Conservation (phyloP, 2,888 invertebrate species). For the Cyclophora albipunctata region DNA sequence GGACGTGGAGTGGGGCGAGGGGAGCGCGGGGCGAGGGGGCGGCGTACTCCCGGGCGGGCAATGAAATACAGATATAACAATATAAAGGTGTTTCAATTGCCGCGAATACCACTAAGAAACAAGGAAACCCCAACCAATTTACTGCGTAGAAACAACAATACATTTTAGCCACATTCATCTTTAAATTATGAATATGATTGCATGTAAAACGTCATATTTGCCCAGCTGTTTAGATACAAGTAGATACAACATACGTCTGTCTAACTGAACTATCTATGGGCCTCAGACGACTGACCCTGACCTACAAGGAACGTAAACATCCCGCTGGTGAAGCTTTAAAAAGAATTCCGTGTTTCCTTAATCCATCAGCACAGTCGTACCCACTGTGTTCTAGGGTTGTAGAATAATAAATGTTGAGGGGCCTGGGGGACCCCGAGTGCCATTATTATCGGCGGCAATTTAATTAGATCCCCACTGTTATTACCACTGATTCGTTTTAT, state of each 20-base stretch:
- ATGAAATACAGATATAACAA: constrained; percentile 72
- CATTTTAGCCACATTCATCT: too few species aligned
- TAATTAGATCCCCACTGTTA: constrained; percentile 72
- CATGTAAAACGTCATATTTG: too few species aligned
- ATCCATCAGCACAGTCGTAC: constrained; percentile 23
- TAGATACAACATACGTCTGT: too few species aligned
- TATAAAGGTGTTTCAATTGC: constrained; percentile 68
- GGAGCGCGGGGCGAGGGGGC: constrained; percentile 19
- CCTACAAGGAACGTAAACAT: constrained; percentile 17
- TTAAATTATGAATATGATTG: too few species aligned
- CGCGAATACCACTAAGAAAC: constrained; percentile 40
- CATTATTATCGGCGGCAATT: constrained; percentile 74
- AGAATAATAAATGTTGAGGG: constrained; percentile 71
- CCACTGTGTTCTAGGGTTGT: constrained; percentile 36
- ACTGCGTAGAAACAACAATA: background rate
- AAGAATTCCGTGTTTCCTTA: constrained; percentile 24
- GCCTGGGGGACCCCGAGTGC: constrained; percentile 59
- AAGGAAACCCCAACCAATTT: background rate
- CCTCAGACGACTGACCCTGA: constrained; percentile 31
- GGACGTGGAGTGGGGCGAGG: constrained; percentile 62
- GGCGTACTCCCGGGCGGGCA: constrained; percentile 62
- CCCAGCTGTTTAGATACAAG: too few species aligned
- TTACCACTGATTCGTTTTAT: constrained; percentile 71
- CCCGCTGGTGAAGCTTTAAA: constrained; percentile 5
- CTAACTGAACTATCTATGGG: too few species aligned